Evolutionary conservation across 2,797 vertebrate species (phyloP).

Genomic region (Sandelia bainsii): DNA sequence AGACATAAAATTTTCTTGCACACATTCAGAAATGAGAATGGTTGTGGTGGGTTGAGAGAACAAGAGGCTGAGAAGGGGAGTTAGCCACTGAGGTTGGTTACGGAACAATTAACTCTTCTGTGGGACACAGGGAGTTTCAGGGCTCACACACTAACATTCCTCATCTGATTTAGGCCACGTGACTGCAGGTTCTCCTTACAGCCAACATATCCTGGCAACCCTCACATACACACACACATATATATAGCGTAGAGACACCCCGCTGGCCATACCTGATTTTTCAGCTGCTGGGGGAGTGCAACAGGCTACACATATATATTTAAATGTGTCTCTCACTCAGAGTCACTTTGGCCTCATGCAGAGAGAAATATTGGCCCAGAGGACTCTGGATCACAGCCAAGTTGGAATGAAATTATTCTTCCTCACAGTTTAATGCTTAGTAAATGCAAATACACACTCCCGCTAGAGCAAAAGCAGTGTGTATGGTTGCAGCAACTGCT

Average conservation of each 20-base stretch:
- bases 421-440: conserved; percentile 40
- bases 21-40: neutral
- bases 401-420: conserved; percentile 48
- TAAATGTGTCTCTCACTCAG: conserved; percentile 17
- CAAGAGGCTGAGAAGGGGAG: conserved; percentile 8
- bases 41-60: conserved; percentile 12
- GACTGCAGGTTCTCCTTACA: conserved; percentile 55
- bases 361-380: conserved; percentile 42
- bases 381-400: conserved; percentile 35
- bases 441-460: conserved; percentile 59
- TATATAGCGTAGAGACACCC: conserved; percentile 25
- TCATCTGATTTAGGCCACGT: conserved; percentile 60
- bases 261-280: conserved; percentile 37
- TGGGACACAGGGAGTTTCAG: conserved; percentile 26
- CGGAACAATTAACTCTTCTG: conserved; percentile 37
- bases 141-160: conserved; percentile 56
- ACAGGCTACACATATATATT: conserved; percentile 28
- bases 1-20: neutral
- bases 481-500: conserved; percentile 43
- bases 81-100: neutral
- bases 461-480: conserved; percentile 55
- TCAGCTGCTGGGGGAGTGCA: conserved; percentile 32
- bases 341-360: conserved; percentile 9
- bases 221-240: conserved; percentile 9
- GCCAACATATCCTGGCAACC: conserved; percentile 56